Evolutionary conservation across 2,888 invertebrate species (phyloP), one percentile per base, ranked within the genome.

Genomic region (Trichacis sp.): DNA sequence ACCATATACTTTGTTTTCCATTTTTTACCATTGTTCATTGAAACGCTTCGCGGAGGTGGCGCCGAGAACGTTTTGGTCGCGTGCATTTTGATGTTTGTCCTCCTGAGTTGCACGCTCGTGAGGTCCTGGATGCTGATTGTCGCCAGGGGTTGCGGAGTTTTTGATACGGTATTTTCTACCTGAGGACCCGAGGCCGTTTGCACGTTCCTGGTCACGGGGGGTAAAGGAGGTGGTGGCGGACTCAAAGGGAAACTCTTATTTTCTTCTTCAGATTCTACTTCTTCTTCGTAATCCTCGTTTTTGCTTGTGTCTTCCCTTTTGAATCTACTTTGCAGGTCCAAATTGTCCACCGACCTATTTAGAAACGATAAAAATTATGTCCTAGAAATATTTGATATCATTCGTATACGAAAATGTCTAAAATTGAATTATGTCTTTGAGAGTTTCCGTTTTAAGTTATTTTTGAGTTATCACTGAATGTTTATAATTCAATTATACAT

Each of bases 61-160:
- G 93, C 93, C n/a, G 94, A 93, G 74, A 93, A 88, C 0, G 94
- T 94, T 83, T 94, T 94, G 1, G 91, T 88, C 11, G 93, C 92
- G 65, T 91, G 89, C 80, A 93, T 89, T 73, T 90, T 89, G 11
- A 74, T 71, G 63, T 90, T 91, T 5, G 92, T 92, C 71, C 94
- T 89, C 46, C 94, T 88, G 66, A 93, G 84, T 84, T 92, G 92
- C 0, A 96, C 95, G 64, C 94, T 92, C 73, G 93, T 92, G 24
- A 96, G 88, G 77, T 96, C 95, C 70, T 94, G 94, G 77, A 92
- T 93, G 81, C 94, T 94, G 82, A 95, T 95, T 52, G 93, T 91
- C 0, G 93, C 93, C n/a, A 95, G 85, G 0, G 94, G 94, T 79
- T 94, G 94, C 6, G 75, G 76, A 53, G 87, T 87, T 70, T 88